These are phyloP conservation scores for Drosophila orosa DNA, from an alignment of 1,140 invertebrate genomes.

Conservation along the genomic window DNA sequence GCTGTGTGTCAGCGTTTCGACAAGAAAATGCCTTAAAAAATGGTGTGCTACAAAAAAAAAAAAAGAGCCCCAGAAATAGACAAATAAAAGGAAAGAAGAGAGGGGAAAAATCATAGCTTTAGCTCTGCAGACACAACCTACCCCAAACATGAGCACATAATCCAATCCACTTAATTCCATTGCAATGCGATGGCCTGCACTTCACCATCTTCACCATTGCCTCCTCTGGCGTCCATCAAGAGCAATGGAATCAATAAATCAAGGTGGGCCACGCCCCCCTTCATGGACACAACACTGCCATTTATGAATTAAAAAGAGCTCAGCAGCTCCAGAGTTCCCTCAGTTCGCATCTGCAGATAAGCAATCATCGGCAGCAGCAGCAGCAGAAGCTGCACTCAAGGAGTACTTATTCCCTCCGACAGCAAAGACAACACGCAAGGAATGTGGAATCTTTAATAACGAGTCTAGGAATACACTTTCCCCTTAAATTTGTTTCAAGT, in stretches of 20 bases:
- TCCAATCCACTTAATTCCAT: constrained; percentile 40
- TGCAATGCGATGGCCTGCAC: constrained; percentile 7
- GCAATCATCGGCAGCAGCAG: constrained; percentile 25
- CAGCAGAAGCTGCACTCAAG: constrained; percentile 22
- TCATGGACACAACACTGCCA: constrained; percentile 36
- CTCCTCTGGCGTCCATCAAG: constrained; percentile 7
- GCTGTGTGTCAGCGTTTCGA: constrained; percentile 53
- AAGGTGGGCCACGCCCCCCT: constrained; percentile 57
- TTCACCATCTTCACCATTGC: not conserved
- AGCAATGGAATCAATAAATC: constrained; percentile 60
- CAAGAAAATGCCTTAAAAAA: constrained; percentile 31
- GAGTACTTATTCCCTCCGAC: constrained; percentile 11
- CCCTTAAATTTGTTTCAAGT: not conserved
- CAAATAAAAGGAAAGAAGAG: not conserved
- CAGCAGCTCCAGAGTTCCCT: constrained; percentile 30
- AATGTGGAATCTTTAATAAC: not conserved
- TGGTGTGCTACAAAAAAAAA: constrained; percentile 3
- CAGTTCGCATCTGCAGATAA: constrained; percentile 41
- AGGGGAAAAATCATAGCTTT: not conserved
- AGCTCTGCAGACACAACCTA: constrained; percentile 26
- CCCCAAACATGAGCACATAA: constrained; percentile 43
- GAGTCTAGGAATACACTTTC: not conserved
- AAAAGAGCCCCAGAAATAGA: constrained; percentile 19
- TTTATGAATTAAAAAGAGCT: constrained; percentile 66
- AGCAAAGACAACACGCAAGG: constrained; percentile 8